Base-by-base conservation (phyloP, 2,888 invertebrate genomes). In the Sesia apiformis region DNA sequence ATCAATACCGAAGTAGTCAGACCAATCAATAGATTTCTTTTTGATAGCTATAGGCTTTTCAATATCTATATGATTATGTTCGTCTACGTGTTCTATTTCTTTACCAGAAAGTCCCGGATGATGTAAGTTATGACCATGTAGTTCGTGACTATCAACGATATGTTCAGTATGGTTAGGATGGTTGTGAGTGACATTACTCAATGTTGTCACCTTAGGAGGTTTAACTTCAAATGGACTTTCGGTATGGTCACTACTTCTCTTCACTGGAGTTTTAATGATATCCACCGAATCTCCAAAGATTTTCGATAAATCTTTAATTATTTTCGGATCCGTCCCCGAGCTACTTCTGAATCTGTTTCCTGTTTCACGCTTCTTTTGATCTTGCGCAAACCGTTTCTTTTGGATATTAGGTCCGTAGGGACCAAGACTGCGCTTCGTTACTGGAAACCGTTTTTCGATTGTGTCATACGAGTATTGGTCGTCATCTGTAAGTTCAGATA, bases 21-120 rank as follows among this genome's bases (percentile, higher is more conserved):
- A 94, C 96, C 96, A 97, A 68, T 96, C 93, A 57, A 96, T 92
- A 0, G 95, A 95, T 76, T 96, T 96, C 80, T 96, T 96, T 60
- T 93, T 93, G 4, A 95, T 76, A 39, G 87, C 84, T 49, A 91
- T 87, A 5, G 88, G 84, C 62, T 89, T 91, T 41, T 90, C 90
- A 38, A 70, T 60, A 38, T 55, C 50, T 43, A 8, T 39, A 46
- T 40, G 46, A 40, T 43, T 53, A 7, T 52, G 50, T 38, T 39
- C 23, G n/a, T 63, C 60, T 52, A 57, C 57, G 40, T 65, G 64
- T 42, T 70, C 69, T 56, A 62, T 55, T 58, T 71, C 77, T 63
- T 76, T 72, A 0, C 75, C 76, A 3, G 72, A 62, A 52, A 74
- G 51, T n/a, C 78, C 81, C 38, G 81, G 81, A 56, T 80, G 80